These are phyloP conservation scores for Apis florea DNA, from an alignment of 1,140 invertebrate genomes.

Conservation along the genomic window DNA sequence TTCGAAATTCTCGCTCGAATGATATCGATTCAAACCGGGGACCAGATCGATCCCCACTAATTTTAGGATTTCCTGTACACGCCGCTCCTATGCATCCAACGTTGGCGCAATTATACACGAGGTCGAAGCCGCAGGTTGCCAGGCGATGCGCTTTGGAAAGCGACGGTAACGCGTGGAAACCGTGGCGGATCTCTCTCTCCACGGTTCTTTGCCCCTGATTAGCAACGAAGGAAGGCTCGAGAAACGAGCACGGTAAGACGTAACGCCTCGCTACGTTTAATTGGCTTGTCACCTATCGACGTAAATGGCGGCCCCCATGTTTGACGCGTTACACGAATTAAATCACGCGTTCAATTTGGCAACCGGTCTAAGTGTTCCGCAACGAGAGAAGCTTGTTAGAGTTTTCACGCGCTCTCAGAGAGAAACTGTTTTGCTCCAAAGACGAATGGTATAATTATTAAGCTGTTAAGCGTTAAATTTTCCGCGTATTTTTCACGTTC, in stretches of 20 bases:
- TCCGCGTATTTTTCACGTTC: not conserved
- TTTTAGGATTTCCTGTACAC: no score
- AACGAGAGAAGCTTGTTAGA: not conserved
- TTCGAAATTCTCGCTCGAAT: no score
- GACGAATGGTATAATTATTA: not conserved
- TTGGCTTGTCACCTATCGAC: conserved; percentile 31
- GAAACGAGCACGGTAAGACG: not conserved
- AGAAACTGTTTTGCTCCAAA: no score
- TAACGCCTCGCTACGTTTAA: conserved; percentile 21
- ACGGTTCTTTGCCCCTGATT: conserved; percentile 12
- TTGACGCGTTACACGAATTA: conserved; percentile 33
- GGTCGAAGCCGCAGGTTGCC: not conserved
- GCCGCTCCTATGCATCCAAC: no score
- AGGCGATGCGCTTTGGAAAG: not conserved
- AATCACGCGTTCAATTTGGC: conserved; percentile 46
- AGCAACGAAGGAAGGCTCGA: not conserved
- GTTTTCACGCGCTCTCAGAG: no score
- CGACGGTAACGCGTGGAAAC: not conserved
- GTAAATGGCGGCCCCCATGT: not conserved
- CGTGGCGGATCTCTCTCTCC: not conserved
- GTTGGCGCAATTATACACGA: not conserved
- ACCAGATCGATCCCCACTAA: no score
- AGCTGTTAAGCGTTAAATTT: not conserved
- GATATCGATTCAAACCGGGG: no score
- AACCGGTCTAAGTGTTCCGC: not conserved